Conservation (phyloP, 1,140 invertebrate genomes). For the Carposina sasakii region DNA sequence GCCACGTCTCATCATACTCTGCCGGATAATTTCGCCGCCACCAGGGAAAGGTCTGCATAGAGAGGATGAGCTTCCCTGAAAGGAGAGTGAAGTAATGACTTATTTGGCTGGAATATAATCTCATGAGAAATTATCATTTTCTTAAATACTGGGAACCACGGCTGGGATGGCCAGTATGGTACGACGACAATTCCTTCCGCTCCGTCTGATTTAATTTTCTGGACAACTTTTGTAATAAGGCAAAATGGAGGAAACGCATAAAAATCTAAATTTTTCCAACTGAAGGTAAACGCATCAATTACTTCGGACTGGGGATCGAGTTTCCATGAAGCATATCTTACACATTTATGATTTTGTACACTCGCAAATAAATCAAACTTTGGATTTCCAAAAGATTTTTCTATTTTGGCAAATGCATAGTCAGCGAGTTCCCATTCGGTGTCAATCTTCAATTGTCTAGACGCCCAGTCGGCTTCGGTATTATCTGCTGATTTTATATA, state of each 20-base stretch:
- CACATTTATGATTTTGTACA: constrained; percentile 3
- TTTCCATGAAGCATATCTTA: constrained; percentile 3
- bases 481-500: constrained; percentile 25
- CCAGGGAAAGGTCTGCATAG: constrained; percentile 17
- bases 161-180: constrained; percentile 16
- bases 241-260: constrained; percentile 19
- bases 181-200: constrained; percentile 1
- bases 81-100: constrained; percentile 14
- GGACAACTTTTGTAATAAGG: constrained; percentile 21
- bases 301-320: constrained; percentile 4
- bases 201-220: constrained; percentile 22
- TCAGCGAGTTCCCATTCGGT: constrained; percentile 22
- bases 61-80: constrained; percentile 4
- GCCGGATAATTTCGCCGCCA: constrained; percentile 20
- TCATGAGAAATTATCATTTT: constrained; percentile 13
- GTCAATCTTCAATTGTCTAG: constrained; percentile 20
- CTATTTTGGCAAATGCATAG: neutral
- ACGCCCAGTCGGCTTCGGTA: constrained; percentile 20
- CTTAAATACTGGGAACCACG: constrained; percentile 27
- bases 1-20: constrained; percentile 12
- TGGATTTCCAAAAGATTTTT: neutral
- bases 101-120: constrained; percentile 17
- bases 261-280: neutral
- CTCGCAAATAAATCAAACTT: constrained; percentile 8
- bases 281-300: constrained; percentile 8